These are phyloP conservation scores for Emmelina monodactyla DNA, from an alignment of 2,888 invertebrate genomes.

Conservation along the genomic window DNA sequence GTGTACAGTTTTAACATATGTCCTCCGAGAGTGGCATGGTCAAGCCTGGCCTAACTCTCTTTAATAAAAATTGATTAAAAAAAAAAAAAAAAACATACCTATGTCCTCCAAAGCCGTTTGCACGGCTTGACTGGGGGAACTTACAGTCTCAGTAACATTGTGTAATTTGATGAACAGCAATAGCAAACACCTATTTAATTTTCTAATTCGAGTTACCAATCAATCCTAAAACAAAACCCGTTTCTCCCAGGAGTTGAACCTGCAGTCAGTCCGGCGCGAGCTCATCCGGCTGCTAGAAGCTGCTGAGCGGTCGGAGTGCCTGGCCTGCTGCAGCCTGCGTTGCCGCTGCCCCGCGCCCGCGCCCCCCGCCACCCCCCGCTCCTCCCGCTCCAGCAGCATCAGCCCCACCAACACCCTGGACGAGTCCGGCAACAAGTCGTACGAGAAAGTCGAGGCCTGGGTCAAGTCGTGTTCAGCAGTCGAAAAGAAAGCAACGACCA, in stretches of 20 bases:
- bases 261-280: constrained; percentile 16
- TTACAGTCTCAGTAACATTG: too few relatives aligned
- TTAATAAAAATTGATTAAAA: too few relatives aligned
- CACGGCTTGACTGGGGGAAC: too few relatives aligned
- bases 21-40: too few relatives aligned
- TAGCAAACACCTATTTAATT: too few relatives aligned
- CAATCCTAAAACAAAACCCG: too few relatives aligned
- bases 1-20: too few relatives aligned
- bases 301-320: constrained; percentile 15
- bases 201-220: too few relatives aligned
- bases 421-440: background rate
- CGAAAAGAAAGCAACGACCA: background rate
- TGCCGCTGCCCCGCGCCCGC: background rate
- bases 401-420: background rate
- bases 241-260: constrained; percentile 20
- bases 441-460: background rate
- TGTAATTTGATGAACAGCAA: too few relatives aligned
- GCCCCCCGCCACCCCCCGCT: background rate
- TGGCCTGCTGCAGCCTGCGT: background rate
- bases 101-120: too few relatives aligned
- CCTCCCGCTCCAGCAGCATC: background rate
- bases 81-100: too few relatives aligned
- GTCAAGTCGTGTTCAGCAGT: background rate
- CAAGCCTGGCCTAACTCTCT: too few relatives aligned
- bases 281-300: constrained; percentile 17